A percentile compares a stretch with the other conserved stretches of the same genome.
Conservation (phyloP, 1,140 invertebrate species). For the Brachionus plicatilis region DNA sequence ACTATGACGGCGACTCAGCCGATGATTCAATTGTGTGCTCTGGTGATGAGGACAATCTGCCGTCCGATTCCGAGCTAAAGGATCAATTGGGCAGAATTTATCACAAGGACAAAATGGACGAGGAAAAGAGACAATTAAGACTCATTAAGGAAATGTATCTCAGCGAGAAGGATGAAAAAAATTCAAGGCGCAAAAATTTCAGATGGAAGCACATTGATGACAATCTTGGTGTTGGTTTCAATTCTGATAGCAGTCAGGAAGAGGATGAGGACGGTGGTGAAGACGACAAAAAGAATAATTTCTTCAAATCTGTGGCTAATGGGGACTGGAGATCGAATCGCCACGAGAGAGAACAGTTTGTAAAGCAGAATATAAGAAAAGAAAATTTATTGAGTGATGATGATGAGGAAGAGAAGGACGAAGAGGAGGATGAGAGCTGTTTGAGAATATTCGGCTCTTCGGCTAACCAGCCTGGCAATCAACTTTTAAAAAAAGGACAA, state of each 20-base stretch:
- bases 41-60: conserved; percentile 25
- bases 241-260: not conserved
- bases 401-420: not conserved
- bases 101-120: conserved; percentile 34
- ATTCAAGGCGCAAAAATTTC: conserved; percentile 27
- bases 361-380: conserved; percentile 21
- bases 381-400: not conserved
- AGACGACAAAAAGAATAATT: not conserved
- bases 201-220: conserved; percentile 35
- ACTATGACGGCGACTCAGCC: conserved; percentile 1
- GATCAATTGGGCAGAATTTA: conserved; percentile 31
- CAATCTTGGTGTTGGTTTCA: not conserved
- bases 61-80: conserved; percentile 9
- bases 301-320: conserved; percentile 27
- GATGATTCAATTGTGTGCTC: conserved; percentile 23
- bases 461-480: not conserved
- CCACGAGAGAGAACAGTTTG: conserved; percentile 35
- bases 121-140: conserved; percentile 25
- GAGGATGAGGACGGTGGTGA: not conserved
- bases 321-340: conserved; percentile 27
- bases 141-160: conserved; percentile 36
- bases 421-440: not conserved
- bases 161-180: not conserved
- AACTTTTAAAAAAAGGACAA: conserved; percentile 29
- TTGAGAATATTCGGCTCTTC: not conserved